Evolutionary conservation across 2,113 vertebrate species (phyloP), one percentile per base, ranked within the genome.

Genomic region (Vulpes ferrilata): DNA sequence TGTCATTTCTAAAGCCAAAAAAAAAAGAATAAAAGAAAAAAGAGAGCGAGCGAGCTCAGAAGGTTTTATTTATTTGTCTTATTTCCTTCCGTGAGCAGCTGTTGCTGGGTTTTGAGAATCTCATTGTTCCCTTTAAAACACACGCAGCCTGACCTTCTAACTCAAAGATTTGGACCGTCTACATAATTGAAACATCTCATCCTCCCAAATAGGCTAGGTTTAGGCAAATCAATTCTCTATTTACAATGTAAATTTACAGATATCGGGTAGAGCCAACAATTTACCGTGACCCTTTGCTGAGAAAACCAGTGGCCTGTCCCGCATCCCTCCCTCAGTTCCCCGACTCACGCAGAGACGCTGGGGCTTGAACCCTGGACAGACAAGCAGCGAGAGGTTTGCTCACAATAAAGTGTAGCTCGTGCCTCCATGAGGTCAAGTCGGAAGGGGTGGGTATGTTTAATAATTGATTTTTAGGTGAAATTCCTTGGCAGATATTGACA

Each of bases 11-110:
- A 88, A 90, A 90, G 43, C 38, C 60, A 88, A 80, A 60, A 53
- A 88, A 43, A 51, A 55, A 80, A 16, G 43, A 23, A 43, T 43
- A 43, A 43, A 43, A 43, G 43, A 7, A 43, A 43, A 43, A 43
- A 43, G 43, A 43, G 43, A 43, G 43, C 6, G 55, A 19, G 19
- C 22, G 59, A 60, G 59, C 22, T 60, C 59, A 60, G 59, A 20
- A 60, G 59, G 59, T 67, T 67, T 67, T 67, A 67, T 67, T 67
- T 67, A n/a, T 64, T 95, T 84, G 71, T 69, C 86, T 90, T 85
- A 78, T 92, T 96, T 90, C 51, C 57, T 86, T 95, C 69, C 96
- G 53, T 23, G 88, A 95, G 62, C 35, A 93, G 79, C 85, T 95
- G 57, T 69, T 87, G n/a, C 51, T 67, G 4, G 59, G 84, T 95